Percentiles rank a stretch among this genome's conserved stretches.
Conservation (phyloP, 1,140 invertebrate genomes). For the Sinonovacula constricta region DNA sequence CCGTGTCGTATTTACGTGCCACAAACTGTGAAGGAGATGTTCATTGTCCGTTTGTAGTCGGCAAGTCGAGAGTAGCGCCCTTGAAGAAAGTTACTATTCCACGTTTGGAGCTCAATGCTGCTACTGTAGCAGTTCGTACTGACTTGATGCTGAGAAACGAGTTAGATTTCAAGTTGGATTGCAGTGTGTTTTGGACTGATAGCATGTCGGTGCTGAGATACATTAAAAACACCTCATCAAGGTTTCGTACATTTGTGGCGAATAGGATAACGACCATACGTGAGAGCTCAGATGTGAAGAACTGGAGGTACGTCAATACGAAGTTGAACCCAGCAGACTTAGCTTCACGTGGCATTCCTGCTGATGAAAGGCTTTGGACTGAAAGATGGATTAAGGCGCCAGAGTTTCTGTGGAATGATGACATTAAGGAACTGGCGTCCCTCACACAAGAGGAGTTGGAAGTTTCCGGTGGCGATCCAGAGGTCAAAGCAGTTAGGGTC, state of each 20-base stretch:
- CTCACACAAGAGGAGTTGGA: too few relatives aligned
- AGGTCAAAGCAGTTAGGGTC: neutral
- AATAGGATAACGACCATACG: conserved; percentile 34
- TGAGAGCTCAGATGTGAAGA: neutral
- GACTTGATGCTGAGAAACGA: conserved; percentile 5
- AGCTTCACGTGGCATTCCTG: neutral
- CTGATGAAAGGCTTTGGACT: neutral
- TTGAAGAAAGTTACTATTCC: conserved; percentile 32
- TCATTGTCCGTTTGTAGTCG: conserved; percentile 21
- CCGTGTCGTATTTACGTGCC: conserved; percentile 4
- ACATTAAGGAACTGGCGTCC: neutral
- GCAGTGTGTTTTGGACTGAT: conserved; percentile 34
- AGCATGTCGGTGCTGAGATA: conserved; percentile 18
- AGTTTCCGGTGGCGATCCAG: too few relatives aligned
- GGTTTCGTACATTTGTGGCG: conserved; percentile 30
- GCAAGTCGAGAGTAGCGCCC: conserved; percentile 44
- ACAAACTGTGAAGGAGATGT: neutral
- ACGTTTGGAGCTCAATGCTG: conserved; percentile 41
- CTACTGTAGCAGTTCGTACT: conserved; percentile 12
- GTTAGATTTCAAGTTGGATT: conserved; percentile 1
- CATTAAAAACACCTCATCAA: conserved; percentile 1
- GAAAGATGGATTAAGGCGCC: conserved; percentile 15
- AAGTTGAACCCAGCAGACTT: neutral
- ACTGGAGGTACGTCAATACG: conserved; percentile 33
- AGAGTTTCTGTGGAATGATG: conserved; percentile 5